Conservation (phyloP, 2,113 vertebrate species). For the Leucoraja erinaceus region DNA sequence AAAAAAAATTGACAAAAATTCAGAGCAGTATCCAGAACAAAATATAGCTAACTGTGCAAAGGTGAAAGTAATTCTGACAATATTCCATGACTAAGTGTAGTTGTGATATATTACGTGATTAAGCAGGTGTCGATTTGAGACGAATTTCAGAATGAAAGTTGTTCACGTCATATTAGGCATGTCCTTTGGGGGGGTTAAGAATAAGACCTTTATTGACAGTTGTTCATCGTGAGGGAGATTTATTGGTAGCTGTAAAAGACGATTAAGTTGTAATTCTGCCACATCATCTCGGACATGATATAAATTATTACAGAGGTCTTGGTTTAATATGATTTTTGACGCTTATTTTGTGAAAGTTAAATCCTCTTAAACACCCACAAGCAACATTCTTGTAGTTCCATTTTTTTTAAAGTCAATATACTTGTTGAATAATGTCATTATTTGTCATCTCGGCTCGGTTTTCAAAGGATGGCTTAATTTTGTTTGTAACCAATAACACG, state of each 20-base stretch:
- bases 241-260: constrained; percentile 13
- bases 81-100: not conserved
- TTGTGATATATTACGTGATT: not conserved
- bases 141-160: not conserved
- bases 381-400: not conserved
- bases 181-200: not conserved
- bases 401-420: not conserved
- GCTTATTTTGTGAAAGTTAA: not conserved
- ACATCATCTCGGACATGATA: not conserved
- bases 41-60: not conserved
- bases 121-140: not conserved
- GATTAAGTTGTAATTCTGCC: constrained; percentile 26
- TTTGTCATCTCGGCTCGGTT: not conserved
- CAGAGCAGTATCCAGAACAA: not conserved
- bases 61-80: not conserved
- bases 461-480: not conserved
- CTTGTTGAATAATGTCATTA: not conserved
- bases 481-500: not conserved
- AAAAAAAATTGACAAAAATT: not conserved
- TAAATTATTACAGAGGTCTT: not conserved
- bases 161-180: not conserved
- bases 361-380: not conserved
- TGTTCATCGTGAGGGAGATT: not conserved
- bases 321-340: not conserved
- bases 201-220: not conserved